Evolutionary conservation across 1,140 invertebrate species (phyloP).

Genomic region (Drosophila trapezifrons): DNA sequence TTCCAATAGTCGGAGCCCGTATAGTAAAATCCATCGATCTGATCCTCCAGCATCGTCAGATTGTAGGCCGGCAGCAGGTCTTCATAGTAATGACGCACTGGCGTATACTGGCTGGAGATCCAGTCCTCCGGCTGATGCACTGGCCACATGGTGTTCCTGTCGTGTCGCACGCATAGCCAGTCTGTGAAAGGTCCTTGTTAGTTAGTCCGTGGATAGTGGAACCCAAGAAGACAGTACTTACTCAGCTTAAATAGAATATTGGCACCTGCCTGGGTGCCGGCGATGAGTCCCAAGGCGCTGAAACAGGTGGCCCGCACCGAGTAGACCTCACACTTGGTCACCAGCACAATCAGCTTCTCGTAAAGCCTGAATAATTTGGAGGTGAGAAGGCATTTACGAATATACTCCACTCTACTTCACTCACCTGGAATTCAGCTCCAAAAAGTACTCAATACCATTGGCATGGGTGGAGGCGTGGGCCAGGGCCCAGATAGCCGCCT

Average conservation of each 20-base stretch:
- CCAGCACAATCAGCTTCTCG: constrained; percentile 86
- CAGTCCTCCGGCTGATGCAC: constrained; percentile 89
- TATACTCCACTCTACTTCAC: neutral
- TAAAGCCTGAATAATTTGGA: constrained; percentile 67
- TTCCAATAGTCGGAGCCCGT: constrained; percentile 76
- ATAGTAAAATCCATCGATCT: constrained; percentile 75
- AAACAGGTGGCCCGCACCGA: constrained; percentile 95
- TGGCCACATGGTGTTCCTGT: constrained; percentile 93
- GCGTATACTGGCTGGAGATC: constrained; percentile 83
- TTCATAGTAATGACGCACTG: constrained; percentile 80
- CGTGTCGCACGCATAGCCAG: constrained; percentile 93
- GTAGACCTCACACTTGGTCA: constrained; percentile 91
- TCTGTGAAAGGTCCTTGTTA: constrained; percentile 84
- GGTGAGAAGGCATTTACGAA: neutral
- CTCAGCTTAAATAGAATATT: constrained; percentile 89
- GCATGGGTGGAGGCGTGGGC: constrained; percentile 92
- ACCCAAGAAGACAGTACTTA: constrained; percentile 70
- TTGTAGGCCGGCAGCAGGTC: constrained; percentile 77
- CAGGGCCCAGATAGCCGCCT: constrained; percentile 95
- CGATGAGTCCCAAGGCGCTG: constrained; percentile 93
- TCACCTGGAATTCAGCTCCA: constrained; percentile 84
- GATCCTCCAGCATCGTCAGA: constrained; percentile 72
- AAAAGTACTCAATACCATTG: constrained; percentile 90
- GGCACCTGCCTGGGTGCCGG: constrained; percentile 92
- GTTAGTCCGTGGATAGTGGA: neutral